Evolutionary conservation across 2,113 vertebrate species (phyloP), one percentile per base, ranked within the genome.

Genomic region (Formicarius rufipectus): DNA sequence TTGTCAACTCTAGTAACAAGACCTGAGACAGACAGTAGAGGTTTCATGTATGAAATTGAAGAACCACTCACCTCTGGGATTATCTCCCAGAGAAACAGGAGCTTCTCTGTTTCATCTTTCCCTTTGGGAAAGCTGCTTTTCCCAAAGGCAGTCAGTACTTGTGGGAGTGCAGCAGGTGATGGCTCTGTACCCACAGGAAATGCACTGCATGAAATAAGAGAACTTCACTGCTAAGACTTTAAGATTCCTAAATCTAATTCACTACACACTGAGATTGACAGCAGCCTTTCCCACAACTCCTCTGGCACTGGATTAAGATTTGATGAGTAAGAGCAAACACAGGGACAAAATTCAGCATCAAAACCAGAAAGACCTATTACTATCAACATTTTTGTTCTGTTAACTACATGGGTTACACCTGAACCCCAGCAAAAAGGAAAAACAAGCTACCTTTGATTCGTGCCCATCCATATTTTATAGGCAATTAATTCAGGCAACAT

Each of bases 201-300:
- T 0, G 12, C 35, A 19, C 69, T 0, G 0, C 69, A 27, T 2
- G 49, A 13, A 20, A 6, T 1, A 24, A 60, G 4, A 76, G 23
- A 91, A 44, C 58, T 27, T 59, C 24, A 16, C 71, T 59, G 53
- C 45, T 23, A 28, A 31, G 37, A 14, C 13, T 59, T 45, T 12
- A 35, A 58, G 45, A 73, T 39, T 50, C 47, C 52, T 71, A 44
- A 63, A 73, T 63, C 67, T 50, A 45, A 81, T 74, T 58, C 45
- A 31, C 25, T 10, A 7, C 27, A 55, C 42, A 7, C 24, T 16
- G 30, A 60, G 53, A 52, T 20, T 74, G 50, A 35, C 19, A 42
- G 30, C 33, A 55, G 67, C 35, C 78, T 44, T 78, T 37, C 35
- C 74, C 71, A 50, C n/a, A 68, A 11, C 50, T 50, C 14, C 37